Evolutionary conservation across 2,113 vertebrate genomes (phyloP).

Genomic region (Alligator sinensis): DNA sequence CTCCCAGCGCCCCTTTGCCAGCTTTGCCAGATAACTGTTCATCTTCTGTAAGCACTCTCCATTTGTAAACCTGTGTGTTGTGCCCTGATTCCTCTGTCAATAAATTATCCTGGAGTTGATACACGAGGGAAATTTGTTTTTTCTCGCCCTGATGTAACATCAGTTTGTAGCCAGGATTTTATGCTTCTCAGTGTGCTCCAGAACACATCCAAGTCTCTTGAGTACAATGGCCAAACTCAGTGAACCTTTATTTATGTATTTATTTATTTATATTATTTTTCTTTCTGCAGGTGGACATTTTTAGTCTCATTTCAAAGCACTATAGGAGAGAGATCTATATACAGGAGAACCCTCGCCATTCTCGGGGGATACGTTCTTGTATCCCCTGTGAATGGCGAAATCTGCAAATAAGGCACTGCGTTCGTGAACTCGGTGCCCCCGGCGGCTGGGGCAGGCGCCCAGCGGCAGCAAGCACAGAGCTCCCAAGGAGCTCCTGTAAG

Average conservation of each 20-base stretch:
- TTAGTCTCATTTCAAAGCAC: not conserved
- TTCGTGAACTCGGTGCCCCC: no score
- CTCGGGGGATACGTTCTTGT: no score
- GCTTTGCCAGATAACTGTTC: not conserved
- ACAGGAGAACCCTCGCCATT: no score
- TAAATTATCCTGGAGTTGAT: not conserved
- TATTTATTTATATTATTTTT: not conserved
- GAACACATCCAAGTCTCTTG: not conserved
- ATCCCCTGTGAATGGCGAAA: no score
- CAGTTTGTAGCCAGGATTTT: not conserved
- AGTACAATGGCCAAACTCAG: not conserved
- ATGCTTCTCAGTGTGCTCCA: not conserved
- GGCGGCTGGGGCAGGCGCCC: no score
- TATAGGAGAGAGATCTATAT: no score
- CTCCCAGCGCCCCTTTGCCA: not conserved
- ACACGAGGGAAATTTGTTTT: not conserved
- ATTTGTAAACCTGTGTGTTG: not conserved
- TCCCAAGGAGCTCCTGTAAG: no score
- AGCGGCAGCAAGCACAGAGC: no score
- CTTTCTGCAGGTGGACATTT: not conserved
- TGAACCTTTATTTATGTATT: not conserved
- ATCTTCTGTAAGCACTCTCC: not conserved
- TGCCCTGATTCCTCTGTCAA: not conserved
- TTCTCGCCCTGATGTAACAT: not conserved
- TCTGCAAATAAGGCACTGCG: no score